Evolutionary conservation across 2,113 vertebrate genomes (phyloP).

Genomic region (Megaceryle maxima): DNA sequence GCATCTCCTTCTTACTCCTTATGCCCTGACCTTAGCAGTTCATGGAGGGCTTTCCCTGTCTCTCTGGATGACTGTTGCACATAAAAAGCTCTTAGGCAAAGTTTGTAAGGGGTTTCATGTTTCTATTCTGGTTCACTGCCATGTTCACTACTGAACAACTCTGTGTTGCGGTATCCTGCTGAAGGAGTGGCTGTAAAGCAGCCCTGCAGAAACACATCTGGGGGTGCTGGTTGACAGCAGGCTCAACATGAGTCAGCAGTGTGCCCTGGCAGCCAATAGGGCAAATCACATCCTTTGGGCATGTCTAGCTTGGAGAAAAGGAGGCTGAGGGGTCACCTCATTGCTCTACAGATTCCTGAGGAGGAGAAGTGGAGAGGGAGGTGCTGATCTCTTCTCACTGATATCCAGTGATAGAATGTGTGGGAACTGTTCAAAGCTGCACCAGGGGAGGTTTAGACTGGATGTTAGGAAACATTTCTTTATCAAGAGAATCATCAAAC

Average conservation of each 20-base stretch:
- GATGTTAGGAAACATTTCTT: not conserved
- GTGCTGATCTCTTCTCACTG: not conserved
- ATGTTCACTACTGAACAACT: not conserved
- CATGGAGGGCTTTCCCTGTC: not conserved
- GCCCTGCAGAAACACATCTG: not conserved
- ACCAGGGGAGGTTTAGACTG: not conserved
- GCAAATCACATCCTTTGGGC: not conserved
- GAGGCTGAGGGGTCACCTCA: not conserved
- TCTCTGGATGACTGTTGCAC: not conserved
- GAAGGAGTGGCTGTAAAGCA: not conserved
- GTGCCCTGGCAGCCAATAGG: not conserved
- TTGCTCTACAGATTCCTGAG: not conserved
- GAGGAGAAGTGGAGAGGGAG: not conserved
- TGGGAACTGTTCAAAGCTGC: not conserved
- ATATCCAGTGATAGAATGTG: accelerated
- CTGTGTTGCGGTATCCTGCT: not conserved
- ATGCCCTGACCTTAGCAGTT: not conserved
- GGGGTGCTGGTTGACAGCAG: not conserved
- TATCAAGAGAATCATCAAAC: not conserved
- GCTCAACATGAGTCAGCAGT: not conserved
- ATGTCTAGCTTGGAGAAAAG: not conserved
- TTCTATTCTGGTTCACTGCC: not conserved
- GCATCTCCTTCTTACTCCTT: not conserved
- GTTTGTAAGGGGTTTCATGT: not conserved
- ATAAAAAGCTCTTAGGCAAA: not conserved